A percentile compares a stretch with the other conserved stretches of the same genome.
These are phyloP conservation scores for Pseudomugil tenellus DNA, from an alignment of 2,797 vertebrate genomes.

Conservation along the genomic window DNA sequence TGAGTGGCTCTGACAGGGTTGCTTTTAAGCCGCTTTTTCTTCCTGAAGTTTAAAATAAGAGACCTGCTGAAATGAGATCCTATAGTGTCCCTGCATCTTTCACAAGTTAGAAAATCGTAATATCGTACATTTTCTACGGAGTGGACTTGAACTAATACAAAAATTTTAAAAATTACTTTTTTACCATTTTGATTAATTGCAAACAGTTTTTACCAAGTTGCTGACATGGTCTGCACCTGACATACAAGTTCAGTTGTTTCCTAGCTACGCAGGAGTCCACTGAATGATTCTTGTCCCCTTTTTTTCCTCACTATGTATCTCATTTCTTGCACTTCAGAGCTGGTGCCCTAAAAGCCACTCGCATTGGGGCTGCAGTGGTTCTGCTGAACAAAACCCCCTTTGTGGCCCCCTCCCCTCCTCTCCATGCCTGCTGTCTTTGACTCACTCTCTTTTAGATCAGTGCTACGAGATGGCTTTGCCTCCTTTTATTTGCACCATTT, in stretches of 20 bases:
- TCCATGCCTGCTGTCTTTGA: slow-evolving; percentile 54
- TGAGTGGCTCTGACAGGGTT: slow-evolving; percentile 35
- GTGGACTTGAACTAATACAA: background rate
- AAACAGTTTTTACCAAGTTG: too few relatives aligned
- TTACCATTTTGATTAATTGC: too few relatives aligned
- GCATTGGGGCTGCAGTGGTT: slow-evolving; percentile 65
- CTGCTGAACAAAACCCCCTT: slow-evolving; percentile 71
- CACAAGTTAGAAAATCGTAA: slow-evolving; percentile 23
- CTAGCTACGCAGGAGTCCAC: slow-evolving; percentile 61
- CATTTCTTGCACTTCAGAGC: slow-evolving; percentile 69
- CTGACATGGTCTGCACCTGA: slow-evolving; percentile 51
- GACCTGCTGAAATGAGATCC: background rate
- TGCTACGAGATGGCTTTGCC: slow-evolving; percentile 53
- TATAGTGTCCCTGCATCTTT: slow-evolving; percentile 15
- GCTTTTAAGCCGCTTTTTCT: slow-evolving; percentile 21
- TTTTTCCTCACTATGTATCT: slow-evolving; percentile 62
- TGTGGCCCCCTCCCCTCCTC: slow-evolving; percentile 51
- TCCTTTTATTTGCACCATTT: slow-evolving; percentile 62
- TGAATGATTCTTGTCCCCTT: slow-evolving; percentile 61
- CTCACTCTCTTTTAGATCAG: slow-evolving; percentile 64
- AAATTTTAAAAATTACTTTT: too few relatives aligned
- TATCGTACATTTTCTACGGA: background rate
- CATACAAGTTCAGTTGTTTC: slow-evolving; percentile 64
- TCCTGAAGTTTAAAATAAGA: slow-evolving; percentile 20
- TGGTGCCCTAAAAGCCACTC: slow-evolving; percentile 69